Base-by-base conservation (phyloP, 53 echinoderm and acorn worm species). In the Glandiceps talaboti region DNA sequence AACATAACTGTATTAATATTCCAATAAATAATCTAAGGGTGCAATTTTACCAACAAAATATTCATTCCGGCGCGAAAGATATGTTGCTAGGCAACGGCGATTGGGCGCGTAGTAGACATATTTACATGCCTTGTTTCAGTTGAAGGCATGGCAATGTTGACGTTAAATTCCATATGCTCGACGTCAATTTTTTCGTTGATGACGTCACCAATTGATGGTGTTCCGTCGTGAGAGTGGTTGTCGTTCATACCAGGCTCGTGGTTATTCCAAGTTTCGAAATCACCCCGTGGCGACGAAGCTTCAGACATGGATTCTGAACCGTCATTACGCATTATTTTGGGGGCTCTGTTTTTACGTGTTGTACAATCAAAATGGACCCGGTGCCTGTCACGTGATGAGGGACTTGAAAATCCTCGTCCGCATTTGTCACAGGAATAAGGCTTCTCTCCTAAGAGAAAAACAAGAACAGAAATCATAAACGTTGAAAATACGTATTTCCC, bases 361-460 rank as follows among this genome's bases (percentile, higher is more conserved):
- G 88, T 32, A 74, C 82, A 89, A 14, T 85, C 81, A 1, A 73
- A 77, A 28, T 76, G 81, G 33, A 81, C 26, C 14, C 73, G 82
- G 78, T 92, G 92, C 27, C 80, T 82, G 45, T 92, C 92, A 73
- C 92, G 81, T 77, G 89, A 82, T 27, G 85, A 80, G 1, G 77
- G 26, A 28, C 80, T 87, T 33, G 78, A 77, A 75, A 92, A 92
- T 25, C 77, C 73, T 30, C 79, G 79, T 25, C 84, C 84, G 74
- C 89, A 89, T 30, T 31, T 32, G 14, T 76, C 77, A 73, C 92
- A 92, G 20, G 30, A 74, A 77, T 84, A 91, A 0, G 84, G 86
- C 73, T 84, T 76, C 33, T 91, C 86, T 31, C 85, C 91, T 91
- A 78, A 30, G 77, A 25, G 32, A 77, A 45, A 45, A 6, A 45